Base-by-base conservation (phyloP, 2,888 invertebrate genomes). In the Crepidodera aurea region DNA sequence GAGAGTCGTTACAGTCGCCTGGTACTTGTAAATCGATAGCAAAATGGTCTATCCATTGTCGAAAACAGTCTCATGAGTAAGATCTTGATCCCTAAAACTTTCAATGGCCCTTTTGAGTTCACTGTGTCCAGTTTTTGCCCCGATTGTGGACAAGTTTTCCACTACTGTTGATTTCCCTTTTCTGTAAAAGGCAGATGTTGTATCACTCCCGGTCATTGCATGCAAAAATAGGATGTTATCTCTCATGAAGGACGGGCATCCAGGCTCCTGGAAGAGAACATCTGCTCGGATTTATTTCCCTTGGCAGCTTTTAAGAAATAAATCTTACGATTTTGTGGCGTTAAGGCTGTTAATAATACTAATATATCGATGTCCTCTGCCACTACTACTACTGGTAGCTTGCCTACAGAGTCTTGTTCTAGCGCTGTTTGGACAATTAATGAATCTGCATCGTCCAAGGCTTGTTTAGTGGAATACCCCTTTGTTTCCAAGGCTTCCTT, bases 131-230 rank as follows among this genome's bases (percentile, higher is more conserved):
- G 25, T 7, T 3, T 25, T 25, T 25, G 3, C 25, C 25, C 25
- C 25, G 4, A 25, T 25, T 25, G 3, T 25, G 7, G 25, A 25
- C 25, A 25, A 25, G 7, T n/a, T 32, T 32, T 7, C 7, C 32
- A 32, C 32, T 10, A 32, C 32, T 32, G 32, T 6, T 8, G 2
- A 48, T 56, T 48, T 48, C 12, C 56, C 42, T 19, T 48, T 62
- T 34, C 25, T 50, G 50, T 40, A 56, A 48, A 62, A 22, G n/a
- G 55, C 48, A 13, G 55, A 58, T 13, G 57, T 44, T 32, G 44
- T 53, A 19, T 60, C 53, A 44, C 53, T 42, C 32, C 60, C 60
- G 56, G 50, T 56, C 48, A 51, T 51, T 40, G 61, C 56, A 32
- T 62, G 61, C 46, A 57, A 42, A 62, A 62, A 62, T 19, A 62